A percentile compares a stretch with the other conserved stretches of the same genome.
Evolutionary conservation across 2,888 invertebrate genomes (phyloP).

Genomic region (Orthosia gothica): DNA sequence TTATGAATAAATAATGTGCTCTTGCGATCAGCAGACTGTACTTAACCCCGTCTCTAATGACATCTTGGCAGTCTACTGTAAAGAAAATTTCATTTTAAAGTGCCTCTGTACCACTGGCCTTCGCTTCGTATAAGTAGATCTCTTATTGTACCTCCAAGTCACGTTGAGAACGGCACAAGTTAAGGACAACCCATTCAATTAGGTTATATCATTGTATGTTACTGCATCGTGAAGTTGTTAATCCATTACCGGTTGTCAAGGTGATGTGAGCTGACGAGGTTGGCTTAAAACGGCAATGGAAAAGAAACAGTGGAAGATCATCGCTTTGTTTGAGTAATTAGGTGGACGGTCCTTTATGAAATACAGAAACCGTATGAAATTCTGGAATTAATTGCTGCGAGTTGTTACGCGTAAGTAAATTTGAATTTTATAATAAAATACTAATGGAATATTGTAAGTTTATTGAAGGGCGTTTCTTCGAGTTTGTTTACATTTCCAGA

Average conservation of each 20-base stretch:
- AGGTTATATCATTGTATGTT: neutral
- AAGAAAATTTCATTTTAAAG: slow-evolving; percentile 33
- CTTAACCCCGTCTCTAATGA: slow-evolving; percentile 9
- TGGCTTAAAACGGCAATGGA: slow-evolving; percentile 30
- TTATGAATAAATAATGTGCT: neutral
- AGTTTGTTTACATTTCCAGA: neutral
- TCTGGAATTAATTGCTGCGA: slow-evolving; percentile 48
- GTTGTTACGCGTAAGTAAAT: slow-evolving; percentile 40
- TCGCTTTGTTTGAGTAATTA: neutral
- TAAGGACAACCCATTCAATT: slow-evolving; percentile 25
- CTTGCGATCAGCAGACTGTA: neutral
- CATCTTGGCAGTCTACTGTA: slow-evolving; percentile 5
- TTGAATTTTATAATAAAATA: slow-evolving; percentile 17
- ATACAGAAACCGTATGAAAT: slow-evolving; percentile 53
- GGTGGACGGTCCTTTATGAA: slow-evolving; percentile 27
- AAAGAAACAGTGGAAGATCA: too few species aligned
- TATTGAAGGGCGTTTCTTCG: neutral
- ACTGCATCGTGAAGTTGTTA: neutral
- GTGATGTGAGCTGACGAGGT: neutral
- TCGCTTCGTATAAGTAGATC: slow-evolving; percentile 9
- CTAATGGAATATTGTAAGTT: slow-evolving; percentile 10
- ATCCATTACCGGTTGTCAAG: slow-evolving; percentile 32
- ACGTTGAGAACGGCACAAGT: slow-evolving; percentile 46
- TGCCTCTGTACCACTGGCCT: slow-evolving; percentile 7
- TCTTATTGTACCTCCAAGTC: slow-evolving; percentile 41